Evolutionary conservation across 1,140 invertebrate genomes (phyloP), one percentile per base, ranked within the genome.

Genomic region (Papilio xuthus): DNA sequence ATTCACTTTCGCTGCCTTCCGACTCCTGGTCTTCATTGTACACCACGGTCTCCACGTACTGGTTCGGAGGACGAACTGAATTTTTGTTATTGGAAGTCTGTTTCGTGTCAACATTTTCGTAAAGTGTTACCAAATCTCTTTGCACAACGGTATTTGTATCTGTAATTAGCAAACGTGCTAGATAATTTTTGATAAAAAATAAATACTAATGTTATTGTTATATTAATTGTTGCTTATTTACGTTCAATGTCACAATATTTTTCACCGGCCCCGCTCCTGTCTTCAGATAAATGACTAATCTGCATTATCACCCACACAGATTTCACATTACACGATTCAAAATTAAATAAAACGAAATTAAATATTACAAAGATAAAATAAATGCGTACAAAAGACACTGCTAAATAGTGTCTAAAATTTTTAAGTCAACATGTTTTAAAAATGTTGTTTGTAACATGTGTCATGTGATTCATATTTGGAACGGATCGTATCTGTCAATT

Each of bases 1-100:
- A 83, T 56, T 93, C 91, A 79, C 86, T 88, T 41, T 93, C 92
- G 0, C 90, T 90, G 42, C 79, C 85, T 9, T 92, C 92, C 3
- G 90, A 89, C 0, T 91, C 90, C 1, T 56, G 76, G 20, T 92
- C 90, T 18, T 91, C 90, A 18, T 88, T 83, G 81, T 93, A 89
- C 12, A 93, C 84, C 0, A 94, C 75, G 13, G 80, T 92, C 83
- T 94, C 92, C 8, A 94, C 89, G 73, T 87, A 85, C 53, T 93
- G 92, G 78, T 94, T 94, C 3, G 86, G 78, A 63, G 81, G 75
- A 47, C 56, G 82, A 42, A 60, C 9, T 44, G n/a, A 20, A 4
- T 56, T 76, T 7, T 32, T 32, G n/a, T 32, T 60, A 37, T 20
- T 32, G 28, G 83, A 69, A 77, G 88, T 84, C 1, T 87, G 78